Evolutionary conservation across 2,888 invertebrate species (phyloP).

Genomic region (Temnothorax rugatulus): DNA sequence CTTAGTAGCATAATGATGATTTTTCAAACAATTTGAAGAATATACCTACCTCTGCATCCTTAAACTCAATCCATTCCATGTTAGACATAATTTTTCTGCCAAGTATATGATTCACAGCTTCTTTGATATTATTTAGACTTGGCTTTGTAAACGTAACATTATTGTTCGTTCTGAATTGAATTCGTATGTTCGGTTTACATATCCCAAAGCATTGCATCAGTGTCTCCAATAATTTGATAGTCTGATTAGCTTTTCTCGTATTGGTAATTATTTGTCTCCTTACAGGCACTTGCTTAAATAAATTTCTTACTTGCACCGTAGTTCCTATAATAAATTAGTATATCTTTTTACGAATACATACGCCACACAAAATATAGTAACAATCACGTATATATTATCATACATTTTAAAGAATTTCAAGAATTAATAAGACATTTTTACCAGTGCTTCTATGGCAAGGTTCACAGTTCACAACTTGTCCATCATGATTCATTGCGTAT

Average conservation of each 20-base stretch:
- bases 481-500: slow-evolving; percentile 86
- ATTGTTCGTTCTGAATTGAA: slow-evolving; percentile 86
- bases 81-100: slow-evolving; percentile 78
- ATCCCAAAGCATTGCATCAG: slow-evolving; percentile 87
- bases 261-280: slow-evolving; percentile 87
- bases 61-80: slow-evolving; percentile 77
- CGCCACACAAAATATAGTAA: not conserved
- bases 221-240: slow-evolving; percentile 87
- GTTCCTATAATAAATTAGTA: slow-evolving; percentile 86
- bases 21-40: not conserved
- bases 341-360: not conserved
- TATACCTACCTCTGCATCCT: slow-evolving; percentile 73
- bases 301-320: slow-evolving; percentile 86
- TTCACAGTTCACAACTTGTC: slow-evolving; percentile 85
- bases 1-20: not conserved
- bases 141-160: slow-evolving; percentile 87
- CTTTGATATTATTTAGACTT: slow-evolving; percentile 80
- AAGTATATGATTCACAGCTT: slow-evolving; percentile 82
- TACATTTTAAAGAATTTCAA: slow-evolving; percentile 15
- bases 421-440: slow-evolving; percentile 70
- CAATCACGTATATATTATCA: not conserved
- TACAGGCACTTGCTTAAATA: slow-evolving; percentile 88
- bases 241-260: slow-evolving; percentile 86
- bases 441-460: slow-evolving; percentile 87
- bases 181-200: slow-evolving; percentile 86